Percentiles rank a stretch among this genome's conserved stretches.
Evolutionary conservation across 2,888 invertebrate genomes (phyloP).

Genomic region (Hedya salicella): DNA sequence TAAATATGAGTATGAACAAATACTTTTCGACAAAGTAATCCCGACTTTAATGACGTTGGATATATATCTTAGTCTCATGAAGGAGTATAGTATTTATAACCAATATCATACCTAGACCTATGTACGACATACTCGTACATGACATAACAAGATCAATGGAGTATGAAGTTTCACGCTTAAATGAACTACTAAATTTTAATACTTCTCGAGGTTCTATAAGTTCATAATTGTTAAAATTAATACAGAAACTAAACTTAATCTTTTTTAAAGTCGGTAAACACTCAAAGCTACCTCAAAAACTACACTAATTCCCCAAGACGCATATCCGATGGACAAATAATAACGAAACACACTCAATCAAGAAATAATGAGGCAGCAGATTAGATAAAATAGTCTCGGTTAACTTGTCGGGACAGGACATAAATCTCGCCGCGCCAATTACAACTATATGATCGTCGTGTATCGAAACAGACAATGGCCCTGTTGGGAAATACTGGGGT

Average conservation of each 20-base stretch:
- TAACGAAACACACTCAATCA: slow-evolving; percentile 42
- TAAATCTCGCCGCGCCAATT: slow-evolving; percentile 41
- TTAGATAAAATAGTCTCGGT: slow-evolving; percentile 40
- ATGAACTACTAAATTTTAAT: too few species aligned
- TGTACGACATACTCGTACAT: too few species aligned
- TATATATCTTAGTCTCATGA: too few species aligned
- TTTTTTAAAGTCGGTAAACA: not conserved
- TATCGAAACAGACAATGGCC: slow-evolving; percentile 39
- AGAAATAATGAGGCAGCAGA: slow-evolving; percentile 41
- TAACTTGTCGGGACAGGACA: slow-evolving; percentile 35
- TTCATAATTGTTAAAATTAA: too few species aligned
- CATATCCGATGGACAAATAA: slow-evolving; percentile 34
- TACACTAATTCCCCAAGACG: slow-evolving; percentile 30
- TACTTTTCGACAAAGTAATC: too few species aligned
- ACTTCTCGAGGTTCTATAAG: too few species aligned
- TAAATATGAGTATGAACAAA: too few species aligned
- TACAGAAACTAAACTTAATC: not conserved
- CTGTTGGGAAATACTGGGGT: slow-evolving; percentile 36
- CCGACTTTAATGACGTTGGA: too few species aligned
- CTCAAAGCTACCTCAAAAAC: not conserved
- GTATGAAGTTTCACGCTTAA: too few species aligned
- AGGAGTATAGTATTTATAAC: too few species aligned
- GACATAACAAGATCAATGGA: too few species aligned
- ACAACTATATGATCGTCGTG: slow-evolving; percentile 38
- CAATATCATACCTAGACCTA: too few species aligned